phyloP scores from a whole-genome alignment of 1,140 invertebrate species.

The Lucilia cuprina region DNA sequence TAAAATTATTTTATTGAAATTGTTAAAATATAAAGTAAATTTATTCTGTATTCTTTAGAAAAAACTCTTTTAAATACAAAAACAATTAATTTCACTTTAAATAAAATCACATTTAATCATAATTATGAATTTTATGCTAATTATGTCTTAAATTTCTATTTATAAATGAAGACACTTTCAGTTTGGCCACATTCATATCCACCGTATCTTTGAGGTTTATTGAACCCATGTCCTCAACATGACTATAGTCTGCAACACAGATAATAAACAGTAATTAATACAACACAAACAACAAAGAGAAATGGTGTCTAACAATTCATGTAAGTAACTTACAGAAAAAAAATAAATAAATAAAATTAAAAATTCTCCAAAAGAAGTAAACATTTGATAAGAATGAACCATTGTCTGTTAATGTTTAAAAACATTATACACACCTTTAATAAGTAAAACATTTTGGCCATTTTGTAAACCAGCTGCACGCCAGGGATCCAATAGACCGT shows the following conservation, averaged over 20 bases:
- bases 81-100: not conserved
- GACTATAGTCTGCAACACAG: slow-evolving; percentile 48
- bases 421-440: slow-evolving; percentile 43
- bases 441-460: slow-evolving; percentile 48
- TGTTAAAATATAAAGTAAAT: no score
- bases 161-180: slow-evolving; percentile 55
- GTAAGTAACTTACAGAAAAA: no score
- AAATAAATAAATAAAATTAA: not conserved
- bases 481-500: slow-evolving; percentile 73
- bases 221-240: slow-evolving; percentile 51
- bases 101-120: not conserved
- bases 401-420: not conserved
- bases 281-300: not conserved
- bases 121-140: not conserved
- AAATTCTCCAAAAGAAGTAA: not conserved
- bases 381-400: no score
- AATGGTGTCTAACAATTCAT: slow-evolving; percentile 33
- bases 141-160: not conserved
- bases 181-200: slow-evolving; percentile 56
- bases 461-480: slow-evolving; percentile 47
- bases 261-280: slow-evolving; percentile 41
- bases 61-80: no score
- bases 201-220: slow-evolving; percentile 48
- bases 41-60: no score
- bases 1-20: no score